Conservation (phyloP, 2,888 invertebrate species). For the Sycophila texana region DNA sequence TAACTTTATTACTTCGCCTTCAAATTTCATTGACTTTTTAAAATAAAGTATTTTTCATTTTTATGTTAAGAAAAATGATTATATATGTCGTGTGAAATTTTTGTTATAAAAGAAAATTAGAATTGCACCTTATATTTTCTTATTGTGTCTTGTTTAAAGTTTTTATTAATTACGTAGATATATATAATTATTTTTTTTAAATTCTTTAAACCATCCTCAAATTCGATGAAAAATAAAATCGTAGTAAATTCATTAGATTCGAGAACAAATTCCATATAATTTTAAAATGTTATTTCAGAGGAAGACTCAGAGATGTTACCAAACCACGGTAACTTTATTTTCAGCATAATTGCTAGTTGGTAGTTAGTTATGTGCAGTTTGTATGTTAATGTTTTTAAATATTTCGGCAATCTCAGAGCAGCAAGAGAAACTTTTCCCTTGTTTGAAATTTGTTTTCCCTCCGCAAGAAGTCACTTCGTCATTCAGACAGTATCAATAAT, state of each 20-base stretch:
- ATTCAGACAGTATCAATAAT: not conserved
- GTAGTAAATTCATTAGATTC: constrained; percentile 44
- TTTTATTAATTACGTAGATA: no score
- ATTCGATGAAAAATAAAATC: not conserved
- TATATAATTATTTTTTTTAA: constrained; percentile 5
- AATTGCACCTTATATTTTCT: no score
- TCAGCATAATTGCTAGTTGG: constrained; percentile 61
- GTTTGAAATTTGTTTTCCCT: constrained; percentile 3
- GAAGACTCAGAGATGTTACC: constrained; percentile 75
- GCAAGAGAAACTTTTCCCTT: constrained; percentile 24
- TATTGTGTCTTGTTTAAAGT: no score
- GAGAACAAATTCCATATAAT: constrained; percentile 59
- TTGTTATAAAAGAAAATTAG: not conserved
- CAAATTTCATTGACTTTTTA: not conserved
- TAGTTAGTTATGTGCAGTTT: constrained; percentile 55
- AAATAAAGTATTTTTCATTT: not conserved
- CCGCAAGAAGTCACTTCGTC: constrained; percentile 6
- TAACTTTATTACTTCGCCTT: no score
- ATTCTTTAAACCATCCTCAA: constrained; percentile 12
- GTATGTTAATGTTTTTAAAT: constrained; percentile 50
- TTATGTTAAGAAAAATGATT: not conserved
- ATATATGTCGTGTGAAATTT: constrained; percentile 23
- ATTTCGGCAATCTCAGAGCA: constrained; percentile 47
- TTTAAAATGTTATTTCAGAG: constrained; percentile 73
- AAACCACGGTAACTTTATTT: constrained; percentile 74